Evolutionary conservation across 1,140 invertebrate genomes (phyloP).

Genomic region (Scaptomyza graminum): DNA sequence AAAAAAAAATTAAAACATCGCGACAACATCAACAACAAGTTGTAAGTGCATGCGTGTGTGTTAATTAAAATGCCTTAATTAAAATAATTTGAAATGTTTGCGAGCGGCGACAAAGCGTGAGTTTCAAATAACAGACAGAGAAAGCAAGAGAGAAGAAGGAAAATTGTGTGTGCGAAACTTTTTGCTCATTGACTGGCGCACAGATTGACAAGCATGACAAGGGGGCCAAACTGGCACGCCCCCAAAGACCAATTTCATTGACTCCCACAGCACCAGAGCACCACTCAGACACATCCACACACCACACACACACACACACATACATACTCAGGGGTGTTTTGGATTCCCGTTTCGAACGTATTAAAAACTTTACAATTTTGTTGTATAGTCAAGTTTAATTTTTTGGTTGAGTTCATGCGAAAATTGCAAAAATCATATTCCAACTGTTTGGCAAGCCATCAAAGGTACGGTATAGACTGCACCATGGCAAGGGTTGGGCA

Average conservation of each 20-base stretch:
- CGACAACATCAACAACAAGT: constrained; percentile 30
- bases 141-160: constrained; percentile 15
- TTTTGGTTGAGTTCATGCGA: constrained; percentile 81
- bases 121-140: constrained; percentile 17
- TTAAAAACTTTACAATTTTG: constrained; percentile 81
- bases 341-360: constrained; percentile 50
- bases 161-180: constrained; percentile 20
- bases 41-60: constrained; percentile 47
- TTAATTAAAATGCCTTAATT: constrained; percentile 79
- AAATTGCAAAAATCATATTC: constrained; percentile 82
- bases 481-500: background rate
- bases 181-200: constrained; percentile 64
- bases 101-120: constrained; percentile 40
- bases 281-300: constrained; percentile 11
- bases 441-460: constrained; percentile 79
- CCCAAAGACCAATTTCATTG: constrained; percentile 12
- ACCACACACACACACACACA: constrained; percentile 11
- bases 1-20: constrained; percentile 33
- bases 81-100: constrained; percentile 74
- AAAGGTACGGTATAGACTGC: constrained; percentile 56
- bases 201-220: constrained; percentile 71
- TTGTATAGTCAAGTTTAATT: constrained; percentile 78
- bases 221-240: constrained; percentile 43
- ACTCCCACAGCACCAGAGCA: background rate
- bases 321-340: constrained; percentile 10